Conservation (phyloP, 2,797 vertebrate genomes). For the Eospalax fontanierii region DNA sequence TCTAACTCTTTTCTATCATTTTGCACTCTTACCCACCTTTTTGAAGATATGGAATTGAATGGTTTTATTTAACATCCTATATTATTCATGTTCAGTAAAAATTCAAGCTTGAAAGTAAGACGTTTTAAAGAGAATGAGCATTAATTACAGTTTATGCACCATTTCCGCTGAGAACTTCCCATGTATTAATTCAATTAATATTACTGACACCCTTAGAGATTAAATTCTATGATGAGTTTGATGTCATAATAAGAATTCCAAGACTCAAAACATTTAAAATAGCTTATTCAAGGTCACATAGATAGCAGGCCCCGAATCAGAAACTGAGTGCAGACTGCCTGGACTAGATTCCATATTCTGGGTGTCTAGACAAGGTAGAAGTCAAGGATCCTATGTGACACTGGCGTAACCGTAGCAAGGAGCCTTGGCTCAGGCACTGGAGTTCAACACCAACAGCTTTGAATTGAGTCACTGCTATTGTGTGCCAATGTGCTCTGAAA, state of each 20-base stretch:
- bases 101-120: background rate
- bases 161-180: background rate
- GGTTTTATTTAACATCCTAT: background rate
- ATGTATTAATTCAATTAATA: conserved; percentile 25
- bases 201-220: background rate
- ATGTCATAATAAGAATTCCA: conserved; percentile 25
- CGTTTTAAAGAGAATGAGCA: background rate
- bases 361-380: background rate
- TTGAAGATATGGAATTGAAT: background rate
- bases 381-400: background rate
- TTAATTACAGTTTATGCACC: background rate
- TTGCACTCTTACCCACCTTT: background rate
- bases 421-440: background rate
- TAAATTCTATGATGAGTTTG: background rate
- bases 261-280: background rate
- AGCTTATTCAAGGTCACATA: background rate
- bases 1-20: background rate
- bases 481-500: background rate
- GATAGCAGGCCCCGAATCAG: background rate
- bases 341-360: background rate
- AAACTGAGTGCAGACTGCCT: background rate
- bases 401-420: background rate
- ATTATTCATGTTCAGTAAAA: background rate
- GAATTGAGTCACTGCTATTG: background rate
- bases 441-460: background rate